Conservation (phyloP, 2,113 vertebrate genomes). For the Muntiacus muntjak region DNA sequence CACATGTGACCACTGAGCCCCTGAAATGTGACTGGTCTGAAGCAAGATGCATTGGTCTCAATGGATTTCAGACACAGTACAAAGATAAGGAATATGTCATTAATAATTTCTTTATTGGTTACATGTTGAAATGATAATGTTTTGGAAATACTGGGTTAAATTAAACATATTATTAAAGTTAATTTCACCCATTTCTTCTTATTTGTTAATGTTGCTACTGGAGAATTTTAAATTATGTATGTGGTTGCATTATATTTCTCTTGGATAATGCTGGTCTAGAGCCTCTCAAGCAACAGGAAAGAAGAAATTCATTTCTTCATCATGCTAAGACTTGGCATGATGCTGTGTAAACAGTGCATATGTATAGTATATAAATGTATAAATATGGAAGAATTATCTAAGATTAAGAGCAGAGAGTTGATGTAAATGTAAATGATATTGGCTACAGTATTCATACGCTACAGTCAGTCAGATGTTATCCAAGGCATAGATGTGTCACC, state of each 20-base stretch:
- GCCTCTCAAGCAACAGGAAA: not conserved
- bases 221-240: not conserved
- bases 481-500: conserved; percentile 27
- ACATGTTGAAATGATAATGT: not conserved
- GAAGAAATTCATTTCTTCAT: not conserved
- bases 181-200: not conserved
- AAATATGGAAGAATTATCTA: conserved; percentile 37
- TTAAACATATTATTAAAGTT: not conserved
- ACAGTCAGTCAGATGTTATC: conserved; percentile 30
- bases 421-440: conserved; percentile 40
- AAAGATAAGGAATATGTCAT: not conserved
- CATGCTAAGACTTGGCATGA: conserved; percentile 37
- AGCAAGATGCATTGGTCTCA: not conserved
- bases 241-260: not conserved
- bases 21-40: not conserved
- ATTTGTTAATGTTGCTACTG: not conserved
- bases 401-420: conserved; percentile 50
- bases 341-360: not conserved
- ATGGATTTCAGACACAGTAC: not conserved
- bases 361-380: conserved; percentile 17
- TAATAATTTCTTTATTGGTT: not conserved
- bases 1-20: no score
- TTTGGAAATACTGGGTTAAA: not conserved
- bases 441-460: conserved; percentile 17
- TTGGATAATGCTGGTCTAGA: conserved; percentile 16